Evolutionary conservation across 2,797 vertebrate species (phyloP), one percentile per base, ranked within the genome.

Genomic region (Sebastiscus tertius): DNA sequence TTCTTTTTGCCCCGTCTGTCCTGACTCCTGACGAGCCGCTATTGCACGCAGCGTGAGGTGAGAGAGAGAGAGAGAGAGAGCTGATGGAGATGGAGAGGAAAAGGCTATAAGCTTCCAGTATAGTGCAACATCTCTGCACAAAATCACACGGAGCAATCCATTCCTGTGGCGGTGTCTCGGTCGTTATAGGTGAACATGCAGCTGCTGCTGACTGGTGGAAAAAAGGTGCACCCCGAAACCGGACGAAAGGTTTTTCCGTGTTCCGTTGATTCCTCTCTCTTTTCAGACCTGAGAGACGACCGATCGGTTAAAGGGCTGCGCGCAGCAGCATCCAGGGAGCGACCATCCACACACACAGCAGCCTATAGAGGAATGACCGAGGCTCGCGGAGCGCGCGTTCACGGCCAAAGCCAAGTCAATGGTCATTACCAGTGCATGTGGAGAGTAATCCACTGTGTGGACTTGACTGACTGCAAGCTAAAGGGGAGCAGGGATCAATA

Each of bases 341-440:
- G 82, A 91, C 84, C 88, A 63, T 90, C 70, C 71, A 76, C 85
- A 72, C 49, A 55, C 86, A 71, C 77, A 49, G 76, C 39, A 42
- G 39, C 39, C 39, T 72, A 54, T 9, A 81, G 73, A 87, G 88
- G 80, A 83, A 90, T 90, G 92, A 88, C 88, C 87, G 91, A 66
- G 88, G 80, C 80, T 88, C 68, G 81, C 72, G 80, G 86, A 88
- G 91, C 80, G 93, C 93, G 94, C 93, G 92, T 85, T 92, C 93
- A 93, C 90, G 90, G 87, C 81, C 89, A 69, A 33, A 90, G 77
- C 71, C 85, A 84, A 92, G 89, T 88, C 90, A 92, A 59, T 80
- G 93, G 92, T 94, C 93, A 92, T 92, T 87, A 90, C 79, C 71
- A 72, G 88, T 77, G 86, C 86, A 27, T 77, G 80, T 77, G 74